A percentile compares a stretch with the other conserved stretches of the same genome.
phyloP scores from a whole-genome alignment of 2,113 vertebrate genomes.

The Smithornis capensis region DNA sequence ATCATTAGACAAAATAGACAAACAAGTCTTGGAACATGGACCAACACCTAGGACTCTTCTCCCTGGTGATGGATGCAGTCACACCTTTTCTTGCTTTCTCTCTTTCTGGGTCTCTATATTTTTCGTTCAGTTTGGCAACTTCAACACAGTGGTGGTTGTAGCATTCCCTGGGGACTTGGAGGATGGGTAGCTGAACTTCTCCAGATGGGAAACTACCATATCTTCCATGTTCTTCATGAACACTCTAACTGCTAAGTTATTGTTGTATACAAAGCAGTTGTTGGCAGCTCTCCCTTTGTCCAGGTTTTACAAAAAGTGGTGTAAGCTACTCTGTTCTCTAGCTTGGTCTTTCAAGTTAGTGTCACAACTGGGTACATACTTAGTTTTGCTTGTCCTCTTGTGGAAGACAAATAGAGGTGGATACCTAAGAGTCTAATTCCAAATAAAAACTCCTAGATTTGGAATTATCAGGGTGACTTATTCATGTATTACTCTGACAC shows the following conservation, averaged over 20 bases:
- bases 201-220: neutral
- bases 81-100: neutral
- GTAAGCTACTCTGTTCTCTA: neutral
- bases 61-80: neutral
- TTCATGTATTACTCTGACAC: neutral
- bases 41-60: slow-evolving; percentile 2
- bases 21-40: slow-evolving; percentile 19
- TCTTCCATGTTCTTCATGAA: neutral
- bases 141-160: neutral
- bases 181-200: neutral
- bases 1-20: neutral
- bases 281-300: slow-evolving; percentile 9
- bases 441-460: neutral
- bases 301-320: neutral
- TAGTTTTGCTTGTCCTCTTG: neutral
- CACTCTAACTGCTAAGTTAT: neutral
- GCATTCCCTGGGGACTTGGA: neutral
- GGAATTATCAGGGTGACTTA: neutral
- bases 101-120: neutral
- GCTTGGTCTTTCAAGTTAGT: neutral
- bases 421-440: neutral
- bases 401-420: neutral
- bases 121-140: neutral
- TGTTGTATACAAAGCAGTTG: neutral
- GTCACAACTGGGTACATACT: neutral